phyloP scores from a whole-genome alignment of 2,113 vertebrate genomes.

The Oceanodroma tethys region DNA sequence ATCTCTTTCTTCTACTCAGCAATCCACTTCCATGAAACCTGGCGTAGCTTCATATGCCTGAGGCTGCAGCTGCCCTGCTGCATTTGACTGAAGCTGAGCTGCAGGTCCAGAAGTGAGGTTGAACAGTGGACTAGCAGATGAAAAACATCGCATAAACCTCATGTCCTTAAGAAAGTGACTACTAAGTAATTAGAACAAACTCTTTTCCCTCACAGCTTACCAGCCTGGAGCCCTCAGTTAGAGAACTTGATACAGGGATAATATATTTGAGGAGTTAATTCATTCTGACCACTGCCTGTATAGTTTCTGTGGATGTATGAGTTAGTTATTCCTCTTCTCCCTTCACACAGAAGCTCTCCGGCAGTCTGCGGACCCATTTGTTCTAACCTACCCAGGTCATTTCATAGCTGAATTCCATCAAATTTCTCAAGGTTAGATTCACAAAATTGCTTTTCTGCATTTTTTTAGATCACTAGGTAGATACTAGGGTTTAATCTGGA shows the following conservation, averaged over 20 bases:
- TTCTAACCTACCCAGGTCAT: not conserved
- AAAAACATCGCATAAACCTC: not conserved
- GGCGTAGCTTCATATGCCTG: not conserved
- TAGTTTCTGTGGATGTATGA: not conserved
- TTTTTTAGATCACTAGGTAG: not conserved
- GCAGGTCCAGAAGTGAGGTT: not conserved
- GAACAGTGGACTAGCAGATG: not conserved
- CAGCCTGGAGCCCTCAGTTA: not conserved
- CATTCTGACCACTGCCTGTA: not conserved
- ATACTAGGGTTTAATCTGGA: not conserved
- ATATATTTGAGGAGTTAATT: not conserved
- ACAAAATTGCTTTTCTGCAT: not conserved
- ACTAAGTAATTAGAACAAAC: not conserved
- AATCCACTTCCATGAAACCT: not conserved
- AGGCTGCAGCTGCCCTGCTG: not conserved
- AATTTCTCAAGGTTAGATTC: not conserved
- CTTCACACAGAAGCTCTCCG: not conserved
- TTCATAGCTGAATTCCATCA: not conserved
- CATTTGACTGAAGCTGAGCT: not conserved
- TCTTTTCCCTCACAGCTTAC: not conserved
- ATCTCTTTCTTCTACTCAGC: not conserved
- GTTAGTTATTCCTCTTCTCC: not conserved
- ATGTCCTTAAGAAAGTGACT: not conserved
- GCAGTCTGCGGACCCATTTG: not conserved
- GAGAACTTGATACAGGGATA: not conserved